Evolutionary conservation across 2,797 vertebrate genomes (phyloP).

Genomic region (Falco biarmicus): DNA sequence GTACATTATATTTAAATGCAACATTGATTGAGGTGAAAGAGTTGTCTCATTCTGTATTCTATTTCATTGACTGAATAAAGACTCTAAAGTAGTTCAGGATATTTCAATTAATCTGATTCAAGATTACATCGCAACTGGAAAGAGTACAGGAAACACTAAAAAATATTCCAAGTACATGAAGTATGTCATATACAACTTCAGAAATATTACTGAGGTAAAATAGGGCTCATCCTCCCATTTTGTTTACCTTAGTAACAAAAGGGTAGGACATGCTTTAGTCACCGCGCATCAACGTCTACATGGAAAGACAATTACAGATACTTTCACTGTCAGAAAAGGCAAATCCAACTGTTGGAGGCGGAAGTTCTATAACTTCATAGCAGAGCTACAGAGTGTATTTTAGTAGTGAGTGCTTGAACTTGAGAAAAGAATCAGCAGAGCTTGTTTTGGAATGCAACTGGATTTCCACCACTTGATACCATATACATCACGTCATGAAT

Average conservation of each 20-base stretch:
- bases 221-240: neutral
- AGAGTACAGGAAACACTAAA: neutral
- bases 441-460: neutral
- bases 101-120: neutral
- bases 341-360: neutral
- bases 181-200: neutral
- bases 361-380: neutral
- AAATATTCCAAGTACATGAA: neutral
- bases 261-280: neutral
- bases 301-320: neutral
- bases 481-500: fast-evolving
- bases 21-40: neutral
- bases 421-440: neutral
- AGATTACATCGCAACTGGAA: slow-evolving; percentile 1
- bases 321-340: neutral
- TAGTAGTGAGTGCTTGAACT: neutral
- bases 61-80: slow-evolving; percentile 6
- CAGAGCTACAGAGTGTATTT: neutral
- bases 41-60: neutral
- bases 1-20: neutral
- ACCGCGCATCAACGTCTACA: neutral
- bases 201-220: neutral
- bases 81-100: neutral
- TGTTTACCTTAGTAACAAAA: neutral
- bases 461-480: neutral